Percentiles rank a stretch among this genome's conserved stretches.
Evolutionary conservation across 2,888 invertebrate species (phyloP).

Genomic region (Troides helena): DNA sequence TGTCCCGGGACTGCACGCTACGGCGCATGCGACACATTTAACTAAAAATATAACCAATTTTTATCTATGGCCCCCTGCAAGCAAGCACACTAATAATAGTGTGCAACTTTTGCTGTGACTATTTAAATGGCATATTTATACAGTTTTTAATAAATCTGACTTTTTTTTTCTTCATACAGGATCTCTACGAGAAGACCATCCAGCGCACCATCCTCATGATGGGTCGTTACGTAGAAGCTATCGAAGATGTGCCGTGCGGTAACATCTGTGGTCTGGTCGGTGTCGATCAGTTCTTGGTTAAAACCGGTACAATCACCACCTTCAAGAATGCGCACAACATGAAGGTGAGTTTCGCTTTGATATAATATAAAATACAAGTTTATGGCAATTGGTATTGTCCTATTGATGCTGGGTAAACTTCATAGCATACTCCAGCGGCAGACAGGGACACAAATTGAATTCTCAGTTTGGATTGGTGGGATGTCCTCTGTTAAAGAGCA

Average conservation of each 20-base stretch:
- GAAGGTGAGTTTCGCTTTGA: slow-evolving; percentile 78
- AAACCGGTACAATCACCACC: slow-evolving; percentile 99
- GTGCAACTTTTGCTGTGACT: too few species aligned
- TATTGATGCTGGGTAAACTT: slow-evolving; percentile 71
- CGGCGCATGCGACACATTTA: slow-evolving; percentile 72
- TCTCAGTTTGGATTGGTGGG: slow-evolving; percentile 52
- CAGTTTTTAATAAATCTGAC: too few species aligned
- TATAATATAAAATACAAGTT: not conserved
- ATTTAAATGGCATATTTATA: too few species aligned
- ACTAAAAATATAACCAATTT: not conserved
- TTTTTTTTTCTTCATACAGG: slow-evolving; percentile 61
- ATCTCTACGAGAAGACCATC: slow-evolving; percentile 99
- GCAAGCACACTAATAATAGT: not conserved
- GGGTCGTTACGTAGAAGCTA: slow-evolving; percentile 99
- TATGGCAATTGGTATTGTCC: slow-evolving; percentile 36
- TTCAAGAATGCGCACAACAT: slow-evolving; percentile 99
- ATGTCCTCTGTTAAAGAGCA: slow-evolving; percentile 40
- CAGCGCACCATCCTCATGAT: slow-evolving; percentile 99
- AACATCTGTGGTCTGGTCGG: slow-evolving; percentile 99
- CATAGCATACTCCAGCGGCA: slow-evolving; percentile 71
- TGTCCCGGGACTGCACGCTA: slow-evolving; percentile 85
- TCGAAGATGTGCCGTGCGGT: slow-evolving; percentile 99
- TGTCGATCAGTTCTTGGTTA: slow-evolving; percentile 99
- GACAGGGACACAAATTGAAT: slow-evolving; percentile 63
- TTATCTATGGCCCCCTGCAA: not conserved